phyloP scores from a whole-genome alignment of 2,113 vertebrate species.

The Pluvialis apricaria region DNA sequence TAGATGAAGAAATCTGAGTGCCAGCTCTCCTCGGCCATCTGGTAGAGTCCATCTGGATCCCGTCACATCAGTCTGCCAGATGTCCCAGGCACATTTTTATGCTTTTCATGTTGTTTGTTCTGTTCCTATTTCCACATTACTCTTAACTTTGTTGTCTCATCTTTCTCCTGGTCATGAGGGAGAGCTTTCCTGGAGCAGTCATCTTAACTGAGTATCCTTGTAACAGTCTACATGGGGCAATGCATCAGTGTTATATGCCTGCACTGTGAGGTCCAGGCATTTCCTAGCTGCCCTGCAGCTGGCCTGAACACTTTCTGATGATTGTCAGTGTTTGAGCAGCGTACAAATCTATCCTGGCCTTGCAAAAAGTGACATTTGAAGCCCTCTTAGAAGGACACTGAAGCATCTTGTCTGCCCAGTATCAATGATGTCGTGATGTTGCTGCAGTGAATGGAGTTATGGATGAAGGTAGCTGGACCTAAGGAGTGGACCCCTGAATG shows the following conservation, averaged over 20 bases:
- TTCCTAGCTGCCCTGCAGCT: not conserved
- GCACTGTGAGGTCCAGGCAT: not conserved
- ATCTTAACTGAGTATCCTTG: not conserved
- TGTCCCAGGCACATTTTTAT: not conserved
- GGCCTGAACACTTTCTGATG: not conserved
- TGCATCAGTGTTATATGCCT: not conserved
- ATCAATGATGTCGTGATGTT: not conserved
- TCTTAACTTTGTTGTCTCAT: not conserved
- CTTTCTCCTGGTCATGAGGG: not conserved
- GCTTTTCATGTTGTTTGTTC: not conserved
- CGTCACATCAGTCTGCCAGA: not conserved
- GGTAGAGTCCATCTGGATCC: not conserved
- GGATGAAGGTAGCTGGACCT: not conserved
- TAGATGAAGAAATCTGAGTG: not conserved
- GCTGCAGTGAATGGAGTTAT: not conserved
- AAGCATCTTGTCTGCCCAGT: not conserved
- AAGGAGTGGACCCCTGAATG: not conserved
- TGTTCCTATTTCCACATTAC: not conserved
- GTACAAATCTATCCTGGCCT: not conserved
- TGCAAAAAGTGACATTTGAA: not conserved
- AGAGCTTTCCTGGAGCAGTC: not conserved
- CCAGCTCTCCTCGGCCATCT: not conserved
- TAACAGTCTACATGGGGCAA: not conserved
- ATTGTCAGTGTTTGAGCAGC: not conserved
- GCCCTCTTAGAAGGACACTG: not conserved